Evolutionary conservation across 1,140 invertebrate species (phyloP).

Genomic region (Eubasilissa regina): DNA sequence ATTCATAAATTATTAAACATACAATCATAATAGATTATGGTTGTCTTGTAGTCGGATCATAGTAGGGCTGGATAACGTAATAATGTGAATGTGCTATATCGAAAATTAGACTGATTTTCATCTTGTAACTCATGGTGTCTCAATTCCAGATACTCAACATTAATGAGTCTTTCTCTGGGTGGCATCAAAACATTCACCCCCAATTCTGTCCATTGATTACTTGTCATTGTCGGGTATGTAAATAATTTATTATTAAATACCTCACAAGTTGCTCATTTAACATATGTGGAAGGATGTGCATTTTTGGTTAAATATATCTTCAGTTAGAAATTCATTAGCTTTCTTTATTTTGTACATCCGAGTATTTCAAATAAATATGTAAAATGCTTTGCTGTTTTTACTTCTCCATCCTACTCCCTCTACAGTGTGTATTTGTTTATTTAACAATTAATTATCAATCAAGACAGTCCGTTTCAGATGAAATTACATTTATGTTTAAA

Average conservation of each 20-base stretch:
- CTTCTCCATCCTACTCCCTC: not conserved
- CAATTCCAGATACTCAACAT: conserved; percentile 39
- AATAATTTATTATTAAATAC: conserved; percentile 50
- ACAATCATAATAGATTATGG: not conserved
- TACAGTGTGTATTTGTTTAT: too few relatives aligned
- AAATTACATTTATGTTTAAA: too few relatives aligned
- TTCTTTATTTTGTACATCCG: conserved; percentile 57
- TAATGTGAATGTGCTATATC: conserved; percentile 55
- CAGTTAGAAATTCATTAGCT: conserved; percentile 49
- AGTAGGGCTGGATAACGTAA: conserved; percentile 26
- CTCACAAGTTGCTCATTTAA: conserved; percentile 59
- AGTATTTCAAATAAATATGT: conserved; percentile 42
- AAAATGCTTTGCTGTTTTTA: conserved; percentile 13
- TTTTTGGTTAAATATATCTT: conserved; percentile 37
- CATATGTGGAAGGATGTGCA: conserved; percentile 48
- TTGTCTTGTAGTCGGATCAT: conserved; percentile 27
- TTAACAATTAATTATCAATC: too few relatives aligned
- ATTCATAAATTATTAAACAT: too few relatives aligned
- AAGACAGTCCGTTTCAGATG: too few relatives aligned
- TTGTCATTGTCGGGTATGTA: conserved; percentile 52
- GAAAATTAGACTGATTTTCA: conserved; percentile 59
- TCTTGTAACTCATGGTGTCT: conserved; percentile 51
- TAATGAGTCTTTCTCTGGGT: conserved; percentile 48
- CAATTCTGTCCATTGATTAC: conserved; percentile 52
- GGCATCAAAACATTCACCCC: conserved; percentile 45